Evolutionary conservation across 92 coral and sea anemone genomes (phyloP).

Genomic region (Anthopleura xanthogrammica): DNA sequence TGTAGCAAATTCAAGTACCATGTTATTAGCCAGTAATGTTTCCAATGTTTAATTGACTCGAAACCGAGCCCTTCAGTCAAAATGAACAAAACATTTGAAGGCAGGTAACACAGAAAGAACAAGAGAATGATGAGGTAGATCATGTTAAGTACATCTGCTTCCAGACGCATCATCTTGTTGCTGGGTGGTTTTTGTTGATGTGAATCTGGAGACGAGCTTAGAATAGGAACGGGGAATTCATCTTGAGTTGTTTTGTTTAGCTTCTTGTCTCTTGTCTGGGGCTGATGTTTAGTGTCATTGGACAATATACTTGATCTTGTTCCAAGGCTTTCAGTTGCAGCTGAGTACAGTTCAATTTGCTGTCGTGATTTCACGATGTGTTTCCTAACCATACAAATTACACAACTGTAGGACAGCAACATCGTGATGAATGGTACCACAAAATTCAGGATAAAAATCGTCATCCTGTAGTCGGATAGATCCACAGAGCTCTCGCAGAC

Average conservation of each 20-base stretch:
- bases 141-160: constrained; percentile 44
- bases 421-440: constrained; percentile 37
- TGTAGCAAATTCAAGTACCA: constrained; percentile 23
- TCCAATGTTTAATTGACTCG: neutral
- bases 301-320: neutral
- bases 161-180: constrained; percentile 25
- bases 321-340: neutral
- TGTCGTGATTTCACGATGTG: constrained; percentile 3
- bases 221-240: too few relatives aligned
- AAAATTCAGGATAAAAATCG: constrained; percentile 6
- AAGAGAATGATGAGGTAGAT: constrained; percentile 34
- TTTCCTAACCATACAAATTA: constrained; percentile 17
- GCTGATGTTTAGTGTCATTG: neutral
- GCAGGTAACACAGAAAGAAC: constrained; percentile 41
- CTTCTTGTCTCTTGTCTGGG: neutral
- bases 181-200: neutral
- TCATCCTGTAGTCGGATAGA: neutral
- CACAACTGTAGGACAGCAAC: constrained; percentile 39
- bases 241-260: neutral
- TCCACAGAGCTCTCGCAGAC: neutral
- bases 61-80: neutral
- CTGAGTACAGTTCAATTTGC: neutral
- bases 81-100: constrained; percentile 34
- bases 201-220: neutral
- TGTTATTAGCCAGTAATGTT: neutral